phyloP scores from a whole-genome alignment of 2,888 invertebrate genomes.

The Drosophila subquinaria region DNA sequence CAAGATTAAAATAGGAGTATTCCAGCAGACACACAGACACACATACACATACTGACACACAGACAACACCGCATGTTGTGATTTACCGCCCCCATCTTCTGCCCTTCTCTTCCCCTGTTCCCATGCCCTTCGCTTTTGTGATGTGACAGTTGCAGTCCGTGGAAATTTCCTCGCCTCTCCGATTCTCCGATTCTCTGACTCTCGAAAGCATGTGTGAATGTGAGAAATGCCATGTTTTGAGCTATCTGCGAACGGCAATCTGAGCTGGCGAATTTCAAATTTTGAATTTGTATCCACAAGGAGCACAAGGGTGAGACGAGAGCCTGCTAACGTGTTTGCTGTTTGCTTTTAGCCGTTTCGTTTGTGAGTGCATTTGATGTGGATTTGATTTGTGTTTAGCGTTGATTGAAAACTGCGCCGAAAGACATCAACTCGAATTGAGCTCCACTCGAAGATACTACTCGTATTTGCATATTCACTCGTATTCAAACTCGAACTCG shows the following conservation, averaged over 20 bases:
- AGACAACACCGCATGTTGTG: constrained; percentile 71
- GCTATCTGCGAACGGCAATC: constrained; percentile 43
- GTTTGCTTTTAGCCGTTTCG: constrained; percentile 23
- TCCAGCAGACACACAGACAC: constrained; percentile 40
- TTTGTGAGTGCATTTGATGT: constrained; percentile 38
- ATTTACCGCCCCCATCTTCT: constrained; percentile 51
- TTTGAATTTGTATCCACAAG: constrained; percentile 55
- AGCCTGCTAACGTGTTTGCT: constrained; percentile 7
- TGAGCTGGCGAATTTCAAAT: constrained; percentile 56
- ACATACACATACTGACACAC: constrained; percentile 12
- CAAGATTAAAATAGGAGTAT: constrained; percentile 81
- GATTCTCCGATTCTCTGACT: not conserved
- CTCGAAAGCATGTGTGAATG: constrained; percentile 30
- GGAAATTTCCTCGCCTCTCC: constrained; percentile 32
- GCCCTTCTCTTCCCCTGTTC: not conserved
- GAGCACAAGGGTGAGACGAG: constrained; percentile 13
- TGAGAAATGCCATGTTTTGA: constrained; percentile 23
- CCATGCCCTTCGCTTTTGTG: constrained; percentile 5
- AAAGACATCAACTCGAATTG: constrained; percentile 38
- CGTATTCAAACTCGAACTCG: not conserved
- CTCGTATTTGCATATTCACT: constrained; percentile 54
- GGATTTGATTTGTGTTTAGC: constrained; percentile 62
- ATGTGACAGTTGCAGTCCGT: constrained; percentile 65
- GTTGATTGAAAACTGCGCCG: constrained; percentile 49
- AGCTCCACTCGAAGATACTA: constrained; percentile 12